Conservation (phyloP, 2,797 vertebrate species). For the Corythornis leucogaster region DNA sequence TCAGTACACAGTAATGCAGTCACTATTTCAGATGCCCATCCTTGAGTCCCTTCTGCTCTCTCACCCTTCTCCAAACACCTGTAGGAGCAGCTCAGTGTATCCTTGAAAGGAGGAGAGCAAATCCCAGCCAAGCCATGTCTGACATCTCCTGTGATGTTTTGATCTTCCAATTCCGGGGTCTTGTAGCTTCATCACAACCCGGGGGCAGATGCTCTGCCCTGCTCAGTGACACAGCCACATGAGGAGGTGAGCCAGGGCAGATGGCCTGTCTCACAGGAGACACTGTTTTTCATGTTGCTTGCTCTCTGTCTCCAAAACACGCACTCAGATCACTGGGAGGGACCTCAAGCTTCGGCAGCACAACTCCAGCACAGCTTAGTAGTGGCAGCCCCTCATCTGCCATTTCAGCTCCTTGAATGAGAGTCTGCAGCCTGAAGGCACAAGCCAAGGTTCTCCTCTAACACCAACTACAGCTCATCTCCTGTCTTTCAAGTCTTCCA, state of each 20-base stretch:
- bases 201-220: background rate
- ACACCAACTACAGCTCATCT: background rate
- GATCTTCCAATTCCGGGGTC: background rate
- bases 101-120: background rate
- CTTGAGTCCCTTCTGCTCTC: background rate
- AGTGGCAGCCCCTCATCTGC: background rate
- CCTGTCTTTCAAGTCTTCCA: conserved; percentile 14
- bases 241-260: background rate
- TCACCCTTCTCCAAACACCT: background rate
- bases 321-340: background rate
- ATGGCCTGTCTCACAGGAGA: background rate
- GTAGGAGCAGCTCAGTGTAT: background rate
- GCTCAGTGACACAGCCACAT: background rate
- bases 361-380: background rate
- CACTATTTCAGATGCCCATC: background rate
- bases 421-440: conserved; percentile 38
- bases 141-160: background rate
- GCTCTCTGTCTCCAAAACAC: background rate
- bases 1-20: background rate
- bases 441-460: conserved; percentile 1
- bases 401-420: background rate
- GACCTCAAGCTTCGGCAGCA: background rate
- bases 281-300: background rate
- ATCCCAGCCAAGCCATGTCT: background rate
- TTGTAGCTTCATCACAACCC: background rate